These are phyloP conservation scores for Laticauda laticaudata DNA, from an alignment of 2,113 vertebrate species.

Conservation along the genomic window DNA sequence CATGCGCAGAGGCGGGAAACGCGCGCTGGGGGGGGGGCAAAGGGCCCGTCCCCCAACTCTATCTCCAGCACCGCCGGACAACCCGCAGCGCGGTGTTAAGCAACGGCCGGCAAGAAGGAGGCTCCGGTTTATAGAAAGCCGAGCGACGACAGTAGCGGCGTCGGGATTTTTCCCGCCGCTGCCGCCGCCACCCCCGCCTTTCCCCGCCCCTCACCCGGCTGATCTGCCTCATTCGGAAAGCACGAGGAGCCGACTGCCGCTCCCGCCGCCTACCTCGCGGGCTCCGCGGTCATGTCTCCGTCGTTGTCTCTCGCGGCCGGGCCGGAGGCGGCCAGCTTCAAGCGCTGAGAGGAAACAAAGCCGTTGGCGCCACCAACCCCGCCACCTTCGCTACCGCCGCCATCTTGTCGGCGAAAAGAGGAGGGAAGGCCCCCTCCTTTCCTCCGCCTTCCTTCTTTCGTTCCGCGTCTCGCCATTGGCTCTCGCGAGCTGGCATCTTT, in stretches of 20 bases:
- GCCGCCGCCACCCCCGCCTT: background rate
- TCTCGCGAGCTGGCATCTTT: slow-evolving; percentile 32
- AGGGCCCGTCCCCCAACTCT: background rate
- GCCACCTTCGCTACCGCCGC: slow-evolving; percentile 72
- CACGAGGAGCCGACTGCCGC: background rate
- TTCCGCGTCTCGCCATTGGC: slow-evolving; percentile 69
- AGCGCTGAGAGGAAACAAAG: slow-evolving; percentile 58
- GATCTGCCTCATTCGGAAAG: background rate
- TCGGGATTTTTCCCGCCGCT: background rate
- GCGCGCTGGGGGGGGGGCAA: background rate
- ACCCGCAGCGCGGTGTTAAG: background rate
- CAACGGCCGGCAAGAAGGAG: background rate
- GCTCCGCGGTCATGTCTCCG: slow-evolving; percentile 74
- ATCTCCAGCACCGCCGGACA: background rate
- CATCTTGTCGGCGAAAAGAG: slow-evolving; percentile 83
- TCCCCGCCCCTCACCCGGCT: background rate
- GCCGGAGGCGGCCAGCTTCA: slow-evolving; percentile 46
- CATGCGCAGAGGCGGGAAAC: background rate
- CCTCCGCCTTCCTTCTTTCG: slow-evolving; percentile 66
- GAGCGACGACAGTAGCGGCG: background rate
- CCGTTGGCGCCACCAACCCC: slow-evolving; percentile 63
- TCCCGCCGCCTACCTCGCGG: slow-evolving; percentile 70
- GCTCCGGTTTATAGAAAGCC: background rate
- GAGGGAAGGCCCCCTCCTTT: slow-evolving; percentile 71
- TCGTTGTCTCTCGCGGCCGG: slow-evolving; percentile 33